Evolutionary conservation across 2,113 vertebrate species (phyloP).

Genomic region (Dasypus novemcinctus): DNA sequence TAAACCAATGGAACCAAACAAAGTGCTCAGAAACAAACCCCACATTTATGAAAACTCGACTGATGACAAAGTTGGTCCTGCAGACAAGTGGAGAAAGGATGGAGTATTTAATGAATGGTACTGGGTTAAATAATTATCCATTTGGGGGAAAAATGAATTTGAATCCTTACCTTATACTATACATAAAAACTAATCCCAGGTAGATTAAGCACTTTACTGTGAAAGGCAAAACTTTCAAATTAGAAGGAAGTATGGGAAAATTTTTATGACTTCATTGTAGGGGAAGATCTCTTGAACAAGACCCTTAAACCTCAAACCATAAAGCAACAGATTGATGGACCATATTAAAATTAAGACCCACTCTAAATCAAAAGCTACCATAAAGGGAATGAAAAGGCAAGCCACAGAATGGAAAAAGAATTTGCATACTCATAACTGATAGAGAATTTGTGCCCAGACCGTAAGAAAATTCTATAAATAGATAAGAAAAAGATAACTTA

Average conservation of each 20-base stretch:
- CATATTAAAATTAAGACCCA: constrained; percentile 21
- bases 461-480: neutral
- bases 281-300: neutral
- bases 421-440: neutral
- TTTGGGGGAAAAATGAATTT: neutral
- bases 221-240: neutral
- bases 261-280: neutral
- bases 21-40: neutral
- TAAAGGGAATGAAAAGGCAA: neutral
- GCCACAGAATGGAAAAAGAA: neutral
- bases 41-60: neutral
- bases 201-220: neutral
- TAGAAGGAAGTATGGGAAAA: neutral
- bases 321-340: neutral
- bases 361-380: neutral
- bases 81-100: neutral
- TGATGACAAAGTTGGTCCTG: neutral
- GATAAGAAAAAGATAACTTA: neutral
- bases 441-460: neutral
- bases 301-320: constrained; percentile 15
- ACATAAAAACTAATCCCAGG: neutral
- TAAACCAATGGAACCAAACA: neutral
- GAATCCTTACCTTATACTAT: neutral
- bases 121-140: neutral
- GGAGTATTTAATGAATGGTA: neutral